Conservation (phyloP, 1,140 invertebrate genomes). For the Meloidogyne chitwoodi region DNA sequence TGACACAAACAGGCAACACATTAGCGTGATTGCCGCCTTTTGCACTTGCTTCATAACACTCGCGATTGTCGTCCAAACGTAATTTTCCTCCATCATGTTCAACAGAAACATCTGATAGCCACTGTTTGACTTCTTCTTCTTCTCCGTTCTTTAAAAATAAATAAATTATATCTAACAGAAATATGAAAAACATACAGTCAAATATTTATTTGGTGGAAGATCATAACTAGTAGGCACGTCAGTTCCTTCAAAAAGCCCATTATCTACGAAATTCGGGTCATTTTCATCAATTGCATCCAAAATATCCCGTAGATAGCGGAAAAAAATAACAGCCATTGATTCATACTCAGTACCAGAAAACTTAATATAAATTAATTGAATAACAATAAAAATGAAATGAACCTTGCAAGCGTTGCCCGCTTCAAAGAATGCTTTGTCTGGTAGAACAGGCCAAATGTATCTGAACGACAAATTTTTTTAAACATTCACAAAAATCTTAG, state of each 20-base stretch:
- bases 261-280: slow-evolving; percentile 73
- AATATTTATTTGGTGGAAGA: slow-evolving; percentile 68
- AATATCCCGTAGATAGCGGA: slow-evolving; percentile 91
- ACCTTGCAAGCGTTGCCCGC: slow-evolving; percentile 72
- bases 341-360: slow-evolving; percentile 63
- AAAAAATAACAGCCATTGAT: slow-evolving; percentile 88
- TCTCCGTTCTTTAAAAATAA: slow-evolving; percentile 57
- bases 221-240: slow-evolving; percentile 83
- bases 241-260: slow-evolving; percentile 79
- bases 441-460: slow-evolving; percentile 83
- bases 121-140: slow-evolving; percentile 83
- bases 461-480: neutral
- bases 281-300: slow-evolving; percentile 80
- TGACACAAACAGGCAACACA: slow-evolving; percentile 68
- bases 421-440: slow-evolving; percentile 84
- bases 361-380: slow-evolving; percentile 3
- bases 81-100: slow-evolving; percentile 78
- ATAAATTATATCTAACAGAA: neutral
- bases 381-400: neutral
- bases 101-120: slow-evolving; percentile 90
- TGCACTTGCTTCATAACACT: slow-evolving; percentile 70
- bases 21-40: slow-evolving; percentile 62
- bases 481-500: neutral
- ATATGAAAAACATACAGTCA: slow-evolving; percentile 58
- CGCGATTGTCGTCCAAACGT: slow-evolving; percentile 72